These are phyloP conservation scores for Blastomussa wellsi DNA, from an alignment of 92 coral and sea anemone genomes.

Conservation along the genomic window DNA sequence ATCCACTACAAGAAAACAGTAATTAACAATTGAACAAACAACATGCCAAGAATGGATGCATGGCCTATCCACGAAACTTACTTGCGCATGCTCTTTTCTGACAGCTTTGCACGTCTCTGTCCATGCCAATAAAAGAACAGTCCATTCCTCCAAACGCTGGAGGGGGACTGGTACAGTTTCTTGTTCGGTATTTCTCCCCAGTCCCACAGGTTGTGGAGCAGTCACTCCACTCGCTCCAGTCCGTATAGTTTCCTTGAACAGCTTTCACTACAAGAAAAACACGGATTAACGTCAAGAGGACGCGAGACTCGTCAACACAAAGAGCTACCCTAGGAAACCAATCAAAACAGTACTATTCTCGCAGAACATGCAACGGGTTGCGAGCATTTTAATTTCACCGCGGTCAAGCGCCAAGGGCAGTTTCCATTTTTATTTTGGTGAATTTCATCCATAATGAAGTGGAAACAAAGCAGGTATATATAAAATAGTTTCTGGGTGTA, in stretches of 20 bases:
- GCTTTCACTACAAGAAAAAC: slow-evolving; percentile 64
- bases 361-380: too few species aligned
- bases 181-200: slow-evolving; percentile 86
- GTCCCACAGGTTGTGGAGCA: slow-evolving; percentile 89
- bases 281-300: not conserved
- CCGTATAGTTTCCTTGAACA: slow-evolving; percentile 87
- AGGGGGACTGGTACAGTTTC: slow-evolving; percentile 96
- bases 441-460: too few species aligned
- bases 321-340: too few species aligned
- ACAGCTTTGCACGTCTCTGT: slow-evolving; percentile 85
- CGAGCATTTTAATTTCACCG: not conserved
- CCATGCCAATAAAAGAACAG: slow-evolving; percentile 91
- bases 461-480: too few species aligned
- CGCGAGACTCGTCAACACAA: too few species aligned
- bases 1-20: slow-evolving; percentile 54
- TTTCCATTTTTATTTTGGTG: too few species aligned
- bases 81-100: slow-evolving; percentile 82
- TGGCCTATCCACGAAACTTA: slow-evolving; percentile 31
- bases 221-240: slow-evolving; percentile 89
- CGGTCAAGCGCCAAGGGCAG: too few species aligned
- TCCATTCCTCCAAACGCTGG: slow-evolving; percentile 96
- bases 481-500: too few species aligned
- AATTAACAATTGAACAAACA: not conserved
- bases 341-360: too few species aligned
- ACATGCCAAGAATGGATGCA: too few species aligned